Base-by-base conservation (phyloP, 2,888 invertebrate genomes). In the Lampropteryx suffumata region DNA sequence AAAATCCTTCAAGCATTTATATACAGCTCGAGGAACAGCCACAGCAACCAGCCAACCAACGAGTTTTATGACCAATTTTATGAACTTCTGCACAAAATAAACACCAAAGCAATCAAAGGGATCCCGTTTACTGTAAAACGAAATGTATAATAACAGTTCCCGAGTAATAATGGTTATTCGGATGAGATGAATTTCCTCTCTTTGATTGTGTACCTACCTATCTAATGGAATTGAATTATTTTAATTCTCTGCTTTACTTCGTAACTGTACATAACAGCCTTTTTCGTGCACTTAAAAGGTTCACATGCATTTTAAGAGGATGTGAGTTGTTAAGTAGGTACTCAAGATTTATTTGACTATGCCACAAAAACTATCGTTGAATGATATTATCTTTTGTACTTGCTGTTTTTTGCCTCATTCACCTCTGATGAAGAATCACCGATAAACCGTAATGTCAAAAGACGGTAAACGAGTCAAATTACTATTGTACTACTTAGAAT, bases 161-260 rank as follows among this genome's bases (percentile, higher is more conserved):
- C 7, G 48, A 43, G 28, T 56, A 58, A 59, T 59, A 52, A 55
- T 57, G 32, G 43, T 30, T 43, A 27, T 59, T 48, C 40, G 37
- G 40, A 57, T 41, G 46, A 55, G 43, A 56, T 57, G 44, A 51
- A 59, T 58, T 59, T 59, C 48, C 62, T 53, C 39, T 41, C 30
- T 50, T 57, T 60, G 44, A 62, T 64, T 53, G 42, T 40, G 39
- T 51, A 17, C 17, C 17, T n/a, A n/a, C n/a, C n/a, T n/a, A n/a
- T n/a, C n/a, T 17, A 37, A 60, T 55, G 50, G 39, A 40, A 41
- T 49, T 35, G 43, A 58, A 61, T 62, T 49, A 62, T 52, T 51
- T 59, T 43, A 14, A 42, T 55, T 54, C 55, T 42, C 41, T 46
- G 12, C 39, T 45, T 52, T 26, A 34, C 11, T 40, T 41, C 28